Conservation (phyloP, 1,140 invertebrate genomes). For the Aricia agestis region DNA sequence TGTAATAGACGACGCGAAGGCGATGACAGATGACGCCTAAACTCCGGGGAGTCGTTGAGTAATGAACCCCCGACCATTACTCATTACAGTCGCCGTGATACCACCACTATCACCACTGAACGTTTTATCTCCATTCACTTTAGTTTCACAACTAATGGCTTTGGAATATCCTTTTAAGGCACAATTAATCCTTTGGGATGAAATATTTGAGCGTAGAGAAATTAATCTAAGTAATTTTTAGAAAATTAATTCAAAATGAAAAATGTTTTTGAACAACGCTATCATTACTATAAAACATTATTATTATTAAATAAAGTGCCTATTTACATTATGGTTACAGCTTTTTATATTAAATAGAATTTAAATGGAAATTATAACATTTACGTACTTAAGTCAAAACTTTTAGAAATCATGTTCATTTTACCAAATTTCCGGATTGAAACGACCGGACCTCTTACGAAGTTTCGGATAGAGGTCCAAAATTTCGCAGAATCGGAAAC, state of each 20-base stretch:
- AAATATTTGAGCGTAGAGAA: not conserved
- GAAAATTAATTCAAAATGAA: too few species aligned
- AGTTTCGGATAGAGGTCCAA: not conserved
- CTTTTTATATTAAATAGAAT: too few species aligned
- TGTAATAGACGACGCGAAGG: constrained; percentile 34
- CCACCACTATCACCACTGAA: constrained; percentile 13
- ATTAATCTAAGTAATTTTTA: not conserved
- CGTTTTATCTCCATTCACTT: constrained; percentile 19
- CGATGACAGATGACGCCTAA: constrained; percentile 57
- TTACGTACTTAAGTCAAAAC: too few species aligned
- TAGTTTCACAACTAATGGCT: constrained; percentile 2
- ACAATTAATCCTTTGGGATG: not conserved
- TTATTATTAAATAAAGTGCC: too few species aligned
- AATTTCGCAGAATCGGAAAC: not conserved
- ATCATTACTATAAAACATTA: too few species aligned
- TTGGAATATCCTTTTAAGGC: not conserved
- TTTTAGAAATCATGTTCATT: not conserved
- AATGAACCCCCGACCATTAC: constrained; percentile 55
- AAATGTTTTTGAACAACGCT: too few species aligned
- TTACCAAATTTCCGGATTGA: not conserved
- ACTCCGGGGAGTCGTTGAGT: constrained; percentile 49
- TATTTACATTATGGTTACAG: too few species aligned
- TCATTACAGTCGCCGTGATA: constrained; percentile 46
- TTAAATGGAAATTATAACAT: too few species aligned
- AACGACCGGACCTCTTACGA: not conserved